Evolutionary conservation across 1,140 invertebrate genomes (phyloP).

Genomic region (Olivierus martensii): DNA sequence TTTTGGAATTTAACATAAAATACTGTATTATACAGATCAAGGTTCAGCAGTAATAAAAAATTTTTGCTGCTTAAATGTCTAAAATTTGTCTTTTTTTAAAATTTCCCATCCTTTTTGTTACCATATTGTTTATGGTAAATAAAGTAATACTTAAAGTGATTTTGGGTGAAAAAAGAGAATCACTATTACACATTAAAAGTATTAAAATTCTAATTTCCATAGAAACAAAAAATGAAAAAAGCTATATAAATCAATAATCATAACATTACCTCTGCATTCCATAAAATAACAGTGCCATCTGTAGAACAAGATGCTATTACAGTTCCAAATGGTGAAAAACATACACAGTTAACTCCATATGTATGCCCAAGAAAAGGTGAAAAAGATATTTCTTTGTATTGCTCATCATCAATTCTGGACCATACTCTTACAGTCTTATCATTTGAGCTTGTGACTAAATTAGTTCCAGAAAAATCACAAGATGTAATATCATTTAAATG

Average conservation of each 20-base stretch:
- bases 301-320: constrained; percentile 53
- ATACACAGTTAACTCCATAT: constrained; percentile 33
- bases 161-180: too few species aligned
- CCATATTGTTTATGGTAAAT: too few species aligned
- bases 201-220: too few species aligned
- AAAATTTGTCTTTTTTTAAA: too few species aligned
- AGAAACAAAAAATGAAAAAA: too few species aligned
- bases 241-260: neutral
- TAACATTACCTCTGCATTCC: constrained; percentile 41
- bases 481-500: constrained; percentile 20
- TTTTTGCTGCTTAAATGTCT: too few species aligned
- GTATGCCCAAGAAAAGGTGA: constrained; percentile 33
- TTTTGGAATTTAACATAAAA: too few species aligned
- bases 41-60: too few species aligned
- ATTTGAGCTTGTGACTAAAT: constrained; percentile 29
- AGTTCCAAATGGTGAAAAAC: constrained; percentile 53
- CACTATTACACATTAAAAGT: too few species aligned
- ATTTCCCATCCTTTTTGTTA: too few species aligned
- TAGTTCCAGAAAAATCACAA: constrained; percentile 25
- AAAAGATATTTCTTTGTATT: constrained; percentile 25
- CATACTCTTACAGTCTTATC: constrained; percentile 34
- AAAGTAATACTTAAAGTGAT: too few species aligned
- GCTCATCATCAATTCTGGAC: constrained; percentile 19
- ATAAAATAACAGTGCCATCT: constrained; percentile 54
- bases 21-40: too few species aligned